Evolutionary conservation across 2,113 vertebrate genomes (phyloP).

Genomic region (Hemichromis elongatus): DNA sequence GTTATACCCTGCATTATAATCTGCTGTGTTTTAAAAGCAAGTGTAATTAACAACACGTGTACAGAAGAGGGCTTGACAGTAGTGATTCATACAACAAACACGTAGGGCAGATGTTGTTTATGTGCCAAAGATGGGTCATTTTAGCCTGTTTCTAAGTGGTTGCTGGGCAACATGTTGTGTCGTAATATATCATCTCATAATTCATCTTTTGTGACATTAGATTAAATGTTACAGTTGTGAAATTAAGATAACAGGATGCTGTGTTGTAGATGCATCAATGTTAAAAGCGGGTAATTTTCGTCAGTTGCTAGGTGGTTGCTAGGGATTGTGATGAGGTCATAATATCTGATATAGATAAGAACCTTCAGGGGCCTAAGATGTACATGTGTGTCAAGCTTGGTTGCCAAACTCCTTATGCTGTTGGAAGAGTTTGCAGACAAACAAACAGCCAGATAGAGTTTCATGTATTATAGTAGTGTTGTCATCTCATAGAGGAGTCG

Average conservation of each 20-base stretch:
- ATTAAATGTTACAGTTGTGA: background rate
- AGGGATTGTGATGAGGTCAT: background rate
- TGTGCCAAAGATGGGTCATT: background rate
- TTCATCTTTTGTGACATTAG: background rate
- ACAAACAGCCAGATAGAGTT: background rate
- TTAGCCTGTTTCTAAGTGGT: background rate
- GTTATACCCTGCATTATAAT: background rate
- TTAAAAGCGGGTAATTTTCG: background rate
- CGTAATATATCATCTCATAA: background rate
- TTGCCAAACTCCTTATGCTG: background rate
- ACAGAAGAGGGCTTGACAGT: background rate
- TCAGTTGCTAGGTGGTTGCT: background rate
- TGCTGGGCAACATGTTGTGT: background rate
- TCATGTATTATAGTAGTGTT: background rate
- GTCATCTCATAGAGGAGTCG: background rate
- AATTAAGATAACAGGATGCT: background rate
- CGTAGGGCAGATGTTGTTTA: background rate
- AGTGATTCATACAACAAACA: background rate
- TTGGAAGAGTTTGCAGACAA: background rate
- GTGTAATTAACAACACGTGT: background rate
- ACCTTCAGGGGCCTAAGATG: background rate
- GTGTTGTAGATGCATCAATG: background rate
- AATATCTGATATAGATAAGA: background rate
- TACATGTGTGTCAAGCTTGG: background rate
- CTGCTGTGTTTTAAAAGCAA: background rate